These are phyloP conservation scores for Coracias cyanogaster DNA, from an alignment of 2,797 vertebrate genomes.

Conservation along the genomic window DNA sequence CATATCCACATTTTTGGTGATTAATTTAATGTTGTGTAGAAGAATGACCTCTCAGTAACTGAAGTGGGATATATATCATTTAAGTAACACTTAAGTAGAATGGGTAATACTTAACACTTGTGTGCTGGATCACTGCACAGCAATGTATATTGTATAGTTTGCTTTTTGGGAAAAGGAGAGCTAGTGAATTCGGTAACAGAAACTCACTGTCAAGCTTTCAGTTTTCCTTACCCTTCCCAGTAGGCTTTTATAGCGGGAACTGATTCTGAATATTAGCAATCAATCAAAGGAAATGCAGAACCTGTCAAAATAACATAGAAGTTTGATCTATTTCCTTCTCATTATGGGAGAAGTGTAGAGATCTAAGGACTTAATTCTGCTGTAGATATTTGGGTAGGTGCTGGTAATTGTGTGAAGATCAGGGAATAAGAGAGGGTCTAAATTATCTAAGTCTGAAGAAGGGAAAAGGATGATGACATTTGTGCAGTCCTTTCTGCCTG, in stretches of 20 bases:
- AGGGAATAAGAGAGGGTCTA: neutral
- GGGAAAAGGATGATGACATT: neutral
- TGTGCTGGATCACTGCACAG: conserved; percentile 32
- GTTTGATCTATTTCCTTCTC: neutral
- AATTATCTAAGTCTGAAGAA: neutral
- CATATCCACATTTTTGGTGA: neutral
- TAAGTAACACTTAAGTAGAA: neutral
- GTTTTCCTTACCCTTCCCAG: neutral
- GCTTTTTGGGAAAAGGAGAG: neutral
- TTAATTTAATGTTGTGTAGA: neutral
- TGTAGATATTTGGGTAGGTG: neutral
- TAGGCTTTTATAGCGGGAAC: neutral
- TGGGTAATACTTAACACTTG: neutral
- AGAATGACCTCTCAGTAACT: neutral
- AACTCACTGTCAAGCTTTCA: neutral
- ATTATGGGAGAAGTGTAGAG: neutral
- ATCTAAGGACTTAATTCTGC: neutral
- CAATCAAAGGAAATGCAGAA: conserved; percentile 5
- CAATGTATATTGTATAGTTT: neutral
- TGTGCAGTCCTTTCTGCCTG: neutral
- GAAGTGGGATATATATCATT: neutral
- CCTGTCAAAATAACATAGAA: neutral
- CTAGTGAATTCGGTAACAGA: neutral
- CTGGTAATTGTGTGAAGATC: neutral
- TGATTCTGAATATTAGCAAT: neutral